A percentile compares a stretch with the other conserved stretches of the same genome.
Evolutionary conservation across 2,113 vertebrate genomes (phyloP).

Genomic region (Engystomops pustulosus): DNA sequence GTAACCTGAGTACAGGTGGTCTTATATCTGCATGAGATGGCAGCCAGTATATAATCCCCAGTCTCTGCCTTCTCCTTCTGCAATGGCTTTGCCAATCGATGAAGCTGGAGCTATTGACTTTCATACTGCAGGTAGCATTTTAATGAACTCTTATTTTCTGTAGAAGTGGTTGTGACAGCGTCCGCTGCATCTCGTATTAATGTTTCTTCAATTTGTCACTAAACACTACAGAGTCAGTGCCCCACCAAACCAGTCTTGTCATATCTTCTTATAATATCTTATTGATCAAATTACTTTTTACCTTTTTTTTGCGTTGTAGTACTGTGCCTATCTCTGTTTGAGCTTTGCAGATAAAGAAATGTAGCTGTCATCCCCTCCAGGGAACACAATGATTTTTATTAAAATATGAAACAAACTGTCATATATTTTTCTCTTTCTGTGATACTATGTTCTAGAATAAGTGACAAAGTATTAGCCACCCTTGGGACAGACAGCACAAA

Average conservation of each 20-base stretch:
- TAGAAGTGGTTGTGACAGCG: conserved; percentile 11
- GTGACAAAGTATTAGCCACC: conserved; percentile 44
- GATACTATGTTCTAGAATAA: conserved; percentile 34
- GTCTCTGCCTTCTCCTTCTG: conserved; percentile 8
- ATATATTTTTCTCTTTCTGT: conserved; percentile 9
- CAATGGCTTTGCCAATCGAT: conserved; percentile 29
- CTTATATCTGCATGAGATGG: not conserved
- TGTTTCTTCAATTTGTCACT: conserved; percentile 31
- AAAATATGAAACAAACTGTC: conserved; percentile 40
- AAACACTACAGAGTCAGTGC: not conserved
- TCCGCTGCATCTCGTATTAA: conserved; percentile 26
- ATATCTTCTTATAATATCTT: conserved; percentile 49
- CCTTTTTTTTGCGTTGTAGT: not conserved
- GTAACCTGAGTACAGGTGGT: not conserved
- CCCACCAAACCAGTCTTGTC: conserved; percentile 24
- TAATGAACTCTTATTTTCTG: conserved; percentile 41
- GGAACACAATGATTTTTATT: conserved; percentile 43
- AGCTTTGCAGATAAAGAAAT: conserved; percentile 36
- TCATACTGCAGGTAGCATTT: conserved; percentile 47
- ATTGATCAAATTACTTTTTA: conserved; percentile 49
- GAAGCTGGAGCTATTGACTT: conserved; percentile 31
- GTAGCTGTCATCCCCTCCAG: conserved; percentile 43
- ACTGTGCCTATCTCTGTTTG: not conserved
- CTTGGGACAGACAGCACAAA: conserved; percentile 54
- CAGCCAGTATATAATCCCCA: not conserved